Evolutionary conservation across 2,888 invertebrate genomes (phyloP), one percentile per base, ranked within the genome.

Genomic region (Himalopsyche anomala): DNA sequence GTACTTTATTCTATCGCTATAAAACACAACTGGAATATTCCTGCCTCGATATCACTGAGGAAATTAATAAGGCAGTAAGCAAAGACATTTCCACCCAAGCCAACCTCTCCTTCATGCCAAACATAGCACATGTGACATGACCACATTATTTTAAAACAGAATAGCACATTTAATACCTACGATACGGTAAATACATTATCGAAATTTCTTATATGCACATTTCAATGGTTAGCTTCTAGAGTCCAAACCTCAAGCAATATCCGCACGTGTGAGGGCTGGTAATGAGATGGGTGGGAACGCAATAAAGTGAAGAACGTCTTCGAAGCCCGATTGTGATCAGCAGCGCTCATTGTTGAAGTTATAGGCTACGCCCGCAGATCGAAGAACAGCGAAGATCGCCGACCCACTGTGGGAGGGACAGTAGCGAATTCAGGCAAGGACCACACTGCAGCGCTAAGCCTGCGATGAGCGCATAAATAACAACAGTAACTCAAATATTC

Each of bases 281-380:
- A 62, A 62, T 62, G 19, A 36, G 82, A 62, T 83, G 83, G 83
- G 83, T 83, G 82, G 82, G n/a, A 62, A 28, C 62, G 62, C 83
- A 83, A 83, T 83, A 56, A 83, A 83, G 17, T 36, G 62, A 55
- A 36, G 83, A 83, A 83, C 83, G 83, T 83, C 83, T 83, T 83
- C 83, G 62, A 56, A 9, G 19, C 83, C 83, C 55, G 83, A 83
- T 83, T 38, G 62, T 38, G 83, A 83, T 83, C 83, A n/a, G 28
- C 36, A 38, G 38, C 9, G 55, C 56, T 83, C 19, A 83, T 83
- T 83, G 83, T 62, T 83, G 19, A 62, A 62, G 62, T 62, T 62
- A 62, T 62, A 62, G 19, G 62, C 51, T 62, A 62, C 62, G 62
- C 62, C 62, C 62, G 62, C 62, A 62, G 62, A 56, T 17, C 56